A percentile compares a stretch with the other conserved stretches of the same genome.
phyloP scores from a whole-genome alignment of 1,140 invertebrate species.

The Parasteatoda tepidariorum region DNA sequence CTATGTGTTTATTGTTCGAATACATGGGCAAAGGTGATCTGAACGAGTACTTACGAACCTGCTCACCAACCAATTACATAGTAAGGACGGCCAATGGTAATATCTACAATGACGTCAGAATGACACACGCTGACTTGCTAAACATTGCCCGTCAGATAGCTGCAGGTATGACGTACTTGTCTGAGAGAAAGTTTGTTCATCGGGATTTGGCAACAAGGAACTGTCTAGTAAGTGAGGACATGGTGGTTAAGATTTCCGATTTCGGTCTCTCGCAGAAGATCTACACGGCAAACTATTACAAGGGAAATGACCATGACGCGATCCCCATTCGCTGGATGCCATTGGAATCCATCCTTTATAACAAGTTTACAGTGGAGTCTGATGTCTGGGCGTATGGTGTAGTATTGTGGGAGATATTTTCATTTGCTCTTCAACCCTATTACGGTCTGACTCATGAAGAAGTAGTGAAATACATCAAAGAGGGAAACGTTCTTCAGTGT shows the following conservation, averaged over 20 bases:
- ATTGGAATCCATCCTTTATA: conserved; percentile 90
- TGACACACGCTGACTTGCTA: conserved; percentile 83
- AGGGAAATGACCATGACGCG: conserved; percentile 81
- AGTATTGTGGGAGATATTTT: conserved; percentile 94
- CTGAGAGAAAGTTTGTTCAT: conserved; percentile 95
- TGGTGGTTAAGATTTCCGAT: conserved; percentile 96
- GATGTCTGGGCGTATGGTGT: conserved; percentile 96
- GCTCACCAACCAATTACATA: conserved; percentile 78
- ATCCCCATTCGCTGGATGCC: conserved; percentile 97
- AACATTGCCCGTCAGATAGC: conserved; percentile 86
- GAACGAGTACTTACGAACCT: conserved; percentile 85
- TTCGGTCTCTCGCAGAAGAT: conserved; percentile 94
- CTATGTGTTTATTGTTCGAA: conserved; percentile 94
- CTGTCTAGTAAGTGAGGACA: conserved; percentile 92
- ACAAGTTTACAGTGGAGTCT: conserved; percentile 93
- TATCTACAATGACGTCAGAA: conserved; percentile 68
- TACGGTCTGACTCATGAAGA: conserved; percentile 96
- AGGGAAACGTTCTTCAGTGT: conserved; percentile 86
- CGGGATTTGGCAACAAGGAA: conserved; percentile 95
- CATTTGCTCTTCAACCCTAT: conserved; percentile 89
- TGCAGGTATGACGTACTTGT: conserved; percentile 94
- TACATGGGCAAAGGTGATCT: conserved; percentile 92
- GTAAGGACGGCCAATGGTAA: conserved; percentile 73
- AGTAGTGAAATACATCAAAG: conserved; percentile 92
- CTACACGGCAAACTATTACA: conserved; percentile 75